Percentiles rank a stretch among this genome's conserved stretches.
phyloP scores from a whole-genome alignment of 1,140 invertebrate genomes.

The Trypoxylus dichotomus region DNA sequence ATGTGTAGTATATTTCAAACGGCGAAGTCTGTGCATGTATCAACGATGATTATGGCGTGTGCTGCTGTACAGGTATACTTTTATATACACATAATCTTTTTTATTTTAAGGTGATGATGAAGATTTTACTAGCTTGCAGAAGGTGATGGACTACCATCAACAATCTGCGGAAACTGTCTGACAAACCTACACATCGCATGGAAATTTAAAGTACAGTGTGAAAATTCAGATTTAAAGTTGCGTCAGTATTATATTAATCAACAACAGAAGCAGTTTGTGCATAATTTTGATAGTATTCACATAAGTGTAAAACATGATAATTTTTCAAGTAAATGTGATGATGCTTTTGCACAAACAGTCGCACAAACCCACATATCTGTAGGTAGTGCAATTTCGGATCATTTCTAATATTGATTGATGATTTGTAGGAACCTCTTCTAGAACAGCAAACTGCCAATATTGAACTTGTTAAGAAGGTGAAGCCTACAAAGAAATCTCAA shows the following conservation, averaged over 20 bases:
- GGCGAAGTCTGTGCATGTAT: constrained; percentile 31
- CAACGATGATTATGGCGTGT: constrained; percentile 40
- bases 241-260: constrained; percentile 40
- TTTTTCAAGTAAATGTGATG: not conserved
- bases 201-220: constrained; percentile 55
- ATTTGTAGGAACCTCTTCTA: not conserved
- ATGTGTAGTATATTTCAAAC: constrained; percentile 39
- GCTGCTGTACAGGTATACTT: constrained; percentile 37
- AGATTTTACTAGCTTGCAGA: constrained; percentile 50
- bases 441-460: not conserved
- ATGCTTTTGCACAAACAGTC: not conserved
- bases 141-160: constrained; percentile 54
- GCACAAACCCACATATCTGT: not conserved
- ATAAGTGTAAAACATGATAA: constrained; percentile 8
- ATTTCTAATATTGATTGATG: not conserved
- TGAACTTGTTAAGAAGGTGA: not conserved
- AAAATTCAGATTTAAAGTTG: constrained; percentile 51
- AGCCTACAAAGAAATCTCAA: not conserved
- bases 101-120: not conserved
- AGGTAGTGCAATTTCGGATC: not conserved
- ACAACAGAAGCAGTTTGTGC: constrained; percentile 21
- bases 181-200: constrained; percentile 52
- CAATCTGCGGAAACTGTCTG: constrained; percentile 53
- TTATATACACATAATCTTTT: not conserved
- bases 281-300: constrained; percentile 2